Evolutionary conservation across 2,888 invertebrate genomes (phyloP).

Genomic region (Notodonta dromedarius): DNA sequence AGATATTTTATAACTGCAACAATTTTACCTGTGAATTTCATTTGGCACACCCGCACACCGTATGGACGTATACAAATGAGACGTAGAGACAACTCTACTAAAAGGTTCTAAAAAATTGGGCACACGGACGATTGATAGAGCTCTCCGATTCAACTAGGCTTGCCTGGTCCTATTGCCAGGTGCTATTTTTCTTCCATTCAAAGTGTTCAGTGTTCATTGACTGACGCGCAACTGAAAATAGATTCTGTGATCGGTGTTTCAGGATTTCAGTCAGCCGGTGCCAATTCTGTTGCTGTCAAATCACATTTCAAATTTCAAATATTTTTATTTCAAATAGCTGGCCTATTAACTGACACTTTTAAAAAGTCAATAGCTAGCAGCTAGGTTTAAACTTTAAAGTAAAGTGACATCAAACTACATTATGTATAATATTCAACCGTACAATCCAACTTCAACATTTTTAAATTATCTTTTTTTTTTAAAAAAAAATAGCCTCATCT

Average conservation of each 20-base stretch:
- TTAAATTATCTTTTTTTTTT: too few relatives aligned
- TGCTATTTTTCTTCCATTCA: constrained; percentile 6
- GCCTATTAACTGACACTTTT: too few relatives aligned
- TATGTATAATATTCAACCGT: too few relatives aligned
- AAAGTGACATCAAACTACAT: too few relatives aligned
- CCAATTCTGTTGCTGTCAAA: too few relatives aligned
- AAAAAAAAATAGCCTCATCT: too few relatives aligned
- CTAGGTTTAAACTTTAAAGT: too few relatives aligned
- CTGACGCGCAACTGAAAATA: not conserved
- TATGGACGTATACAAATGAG: constrained; percentile 5
- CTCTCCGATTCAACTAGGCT: constrained; percentile 2
- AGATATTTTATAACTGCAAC: not conserved
- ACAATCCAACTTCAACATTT: too few relatives aligned
- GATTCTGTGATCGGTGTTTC: not conserved
- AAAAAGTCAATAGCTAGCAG: too few relatives aligned
- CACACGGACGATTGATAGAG: not conserved
- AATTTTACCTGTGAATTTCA: not conserved
- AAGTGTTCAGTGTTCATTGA: not conserved
- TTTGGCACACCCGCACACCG: not conserved
- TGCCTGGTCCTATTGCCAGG: not conserved
- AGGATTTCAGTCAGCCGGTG: too few relatives aligned
- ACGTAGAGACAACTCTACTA: constrained; percentile 4
- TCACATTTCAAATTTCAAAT: too few relatives aligned
- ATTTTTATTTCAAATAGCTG: too few relatives aligned
- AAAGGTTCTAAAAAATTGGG: constrained; percentile 2